Conservation (phyloP, 30 jellyfish, hydroid and myxozoan species). For the Cassiopea xamachana region DNA sequence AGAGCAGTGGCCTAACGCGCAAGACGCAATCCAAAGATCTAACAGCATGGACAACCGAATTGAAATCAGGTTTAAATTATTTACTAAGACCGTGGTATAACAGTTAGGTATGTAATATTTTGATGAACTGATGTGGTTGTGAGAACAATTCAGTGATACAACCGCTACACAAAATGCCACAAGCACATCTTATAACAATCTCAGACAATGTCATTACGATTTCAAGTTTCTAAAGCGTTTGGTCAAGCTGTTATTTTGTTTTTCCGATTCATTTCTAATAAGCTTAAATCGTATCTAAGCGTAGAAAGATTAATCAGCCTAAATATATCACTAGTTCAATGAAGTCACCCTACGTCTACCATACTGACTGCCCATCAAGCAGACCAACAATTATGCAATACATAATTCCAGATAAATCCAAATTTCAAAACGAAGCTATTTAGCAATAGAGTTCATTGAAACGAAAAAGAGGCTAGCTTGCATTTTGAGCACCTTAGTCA, state of each 20-base stretch:
- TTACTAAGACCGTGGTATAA: neutral
- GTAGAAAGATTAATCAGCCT: neutral
- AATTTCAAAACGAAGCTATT: no score
- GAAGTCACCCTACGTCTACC: neutral
- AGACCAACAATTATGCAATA: no score
- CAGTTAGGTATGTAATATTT: neutral
- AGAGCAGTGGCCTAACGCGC: no score
- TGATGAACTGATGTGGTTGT: neutral
- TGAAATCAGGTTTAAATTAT: neutral
- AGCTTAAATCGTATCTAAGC: neutral
- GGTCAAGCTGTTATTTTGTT: neutral
- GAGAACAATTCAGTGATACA: neutral
- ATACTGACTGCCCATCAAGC: neutral
- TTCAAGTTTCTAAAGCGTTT: neutral
- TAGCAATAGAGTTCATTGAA: no score
- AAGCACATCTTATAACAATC: neutral
- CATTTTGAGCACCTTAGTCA: no score
- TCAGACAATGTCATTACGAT: neutral
- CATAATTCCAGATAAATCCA: no score
- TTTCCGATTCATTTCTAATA: slow-evolving; percentile 1
- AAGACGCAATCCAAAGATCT: neutral
- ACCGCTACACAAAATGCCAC: slow-evolving; percentile 16
- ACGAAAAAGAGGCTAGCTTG: no score
- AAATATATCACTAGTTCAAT: neutral
- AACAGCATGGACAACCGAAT: neutral